Base-by-base conservation (phyloP, 1,140 invertebrate species). In the Adelges cooleyi region DNA sequence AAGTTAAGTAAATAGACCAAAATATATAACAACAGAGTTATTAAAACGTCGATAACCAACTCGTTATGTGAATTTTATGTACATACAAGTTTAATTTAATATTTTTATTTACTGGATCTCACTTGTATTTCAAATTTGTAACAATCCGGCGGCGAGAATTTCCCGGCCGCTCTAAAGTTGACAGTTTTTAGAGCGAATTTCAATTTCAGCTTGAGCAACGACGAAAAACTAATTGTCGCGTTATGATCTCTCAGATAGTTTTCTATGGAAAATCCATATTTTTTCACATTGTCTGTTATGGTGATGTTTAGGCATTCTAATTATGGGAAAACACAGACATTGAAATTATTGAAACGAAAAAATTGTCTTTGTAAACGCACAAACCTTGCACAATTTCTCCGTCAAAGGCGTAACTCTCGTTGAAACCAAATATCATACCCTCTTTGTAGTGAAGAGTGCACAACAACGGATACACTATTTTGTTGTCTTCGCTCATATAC, bases 331-430 rank as follows among this genome's bases (percentile, higher is more conserved):
- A 42, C 66, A 18, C 66, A 67, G 40, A 38, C 13, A 65, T 65
- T 33, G 15, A 56, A 59, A 27, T 13, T 18, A 46, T 46, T 5
- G 13, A 27, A 23, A 44, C 18, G 18, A 17, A 1, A 18, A 25
- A 46, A 27, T 38, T 20, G 40, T 18, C 9, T 17, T 2, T 33
- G 27, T 20, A 27, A n/a, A 48, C 22, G 11, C 20, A 20, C 1
- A 23, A 44, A 51, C 75, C 79, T 71, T 82, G 75, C 36, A 82
- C 74, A 53, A 91, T 82, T 72, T 86, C 83, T 40, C 86, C 87
- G 75, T 96, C 87, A 72, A 94, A 95, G 46, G 89, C 81, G 72
- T 92, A 95, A 52, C 89, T 93, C 74, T 92, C 87, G 72, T 95
- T 93, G 67, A 88, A 90, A 2, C 90, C 89, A 74, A 85, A 88